A percentile compares a stretch with the other conserved stretches of the same genome.
Conservation (phyloP, 2,797 vertebrate genomes). For the Morelia viridis region DNA sequence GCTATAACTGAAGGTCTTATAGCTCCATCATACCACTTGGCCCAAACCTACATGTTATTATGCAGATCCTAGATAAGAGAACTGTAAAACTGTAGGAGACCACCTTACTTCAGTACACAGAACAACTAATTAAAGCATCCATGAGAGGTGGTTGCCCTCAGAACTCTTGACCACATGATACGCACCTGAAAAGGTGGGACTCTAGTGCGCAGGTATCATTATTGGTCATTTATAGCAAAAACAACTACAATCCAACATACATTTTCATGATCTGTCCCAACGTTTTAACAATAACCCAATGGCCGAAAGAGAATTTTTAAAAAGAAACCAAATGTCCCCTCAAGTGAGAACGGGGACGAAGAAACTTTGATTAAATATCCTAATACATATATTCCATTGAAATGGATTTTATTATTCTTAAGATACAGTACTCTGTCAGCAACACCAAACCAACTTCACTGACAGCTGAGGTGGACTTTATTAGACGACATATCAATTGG, state of each 20-base stretch:
- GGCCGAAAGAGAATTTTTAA: not conserved
- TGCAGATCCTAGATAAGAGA: not conserved
- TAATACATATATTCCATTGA: slow-evolving; percentile 2
- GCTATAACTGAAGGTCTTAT: no score
- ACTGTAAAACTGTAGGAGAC: not conserved
- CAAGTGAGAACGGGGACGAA: not conserved
- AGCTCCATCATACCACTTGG: not conserved
- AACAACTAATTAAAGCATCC: not conserved
- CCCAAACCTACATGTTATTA: not conserved
- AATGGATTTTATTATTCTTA: slow-evolving; percentile 17
- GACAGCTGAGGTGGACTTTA: not conserved
- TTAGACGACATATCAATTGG: not conserved
- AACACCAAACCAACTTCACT: slow-evolving; percentile 8
- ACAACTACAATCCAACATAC: not conserved
- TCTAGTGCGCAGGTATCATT: not conserved
- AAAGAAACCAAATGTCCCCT: not conserved
- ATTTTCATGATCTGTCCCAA: not conserved
- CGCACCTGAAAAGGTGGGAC: not conserved
- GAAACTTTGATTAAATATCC: not conserved
- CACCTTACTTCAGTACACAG: not conserved
- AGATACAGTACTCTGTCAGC: not conserved
- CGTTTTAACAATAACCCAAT: not conserved
- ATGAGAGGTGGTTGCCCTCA: not conserved
- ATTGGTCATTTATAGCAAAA: not conserved
- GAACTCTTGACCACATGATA: not conserved